phyloP scores from a whole-genome alignment of 2,113 vertebrate genomes.

The Lanius ludovicianus region DNA sequence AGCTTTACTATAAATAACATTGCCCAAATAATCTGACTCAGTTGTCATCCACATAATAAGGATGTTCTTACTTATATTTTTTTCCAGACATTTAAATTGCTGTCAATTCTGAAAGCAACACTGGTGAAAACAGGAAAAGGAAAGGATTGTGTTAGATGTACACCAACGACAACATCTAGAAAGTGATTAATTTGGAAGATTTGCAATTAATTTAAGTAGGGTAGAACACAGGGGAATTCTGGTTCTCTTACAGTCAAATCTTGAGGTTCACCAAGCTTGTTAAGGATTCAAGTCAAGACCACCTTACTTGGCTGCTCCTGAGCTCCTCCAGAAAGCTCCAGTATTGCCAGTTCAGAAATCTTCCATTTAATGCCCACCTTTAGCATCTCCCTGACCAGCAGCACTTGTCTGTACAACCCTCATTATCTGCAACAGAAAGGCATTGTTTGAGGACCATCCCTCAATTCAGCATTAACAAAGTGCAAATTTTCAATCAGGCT shows the following conservation, averaged over 20 bases:
- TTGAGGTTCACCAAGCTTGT: not conserved
- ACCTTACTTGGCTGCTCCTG: not conserved
- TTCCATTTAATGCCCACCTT: not conserved
- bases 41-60: constrained; percentile 21
- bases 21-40: not conserved
- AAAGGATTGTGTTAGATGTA: not conserved
- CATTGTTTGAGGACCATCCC: not conserved
- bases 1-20: constrained; percentile 28
- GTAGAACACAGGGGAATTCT: not conserved
- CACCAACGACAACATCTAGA: not conserved
- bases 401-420: not conserved
- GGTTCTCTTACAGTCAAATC: not conserved
- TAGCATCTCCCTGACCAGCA: not conserved
- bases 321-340: not conserved
- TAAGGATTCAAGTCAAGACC: not conserved
- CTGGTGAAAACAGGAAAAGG: not conserved
- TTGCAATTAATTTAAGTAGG: not conserved
- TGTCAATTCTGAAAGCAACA: not conserved
- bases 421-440: not conserved
- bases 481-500: not conserved
- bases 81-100: not conserved
- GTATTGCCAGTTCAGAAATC: not conserved
- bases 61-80: constrained; percentile 9
- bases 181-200: not conserved
- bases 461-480: not conserved